Base-by-base conservation (phyloP, 2,888 invertebrate species). In the Blastobasis adustella region DNA sequence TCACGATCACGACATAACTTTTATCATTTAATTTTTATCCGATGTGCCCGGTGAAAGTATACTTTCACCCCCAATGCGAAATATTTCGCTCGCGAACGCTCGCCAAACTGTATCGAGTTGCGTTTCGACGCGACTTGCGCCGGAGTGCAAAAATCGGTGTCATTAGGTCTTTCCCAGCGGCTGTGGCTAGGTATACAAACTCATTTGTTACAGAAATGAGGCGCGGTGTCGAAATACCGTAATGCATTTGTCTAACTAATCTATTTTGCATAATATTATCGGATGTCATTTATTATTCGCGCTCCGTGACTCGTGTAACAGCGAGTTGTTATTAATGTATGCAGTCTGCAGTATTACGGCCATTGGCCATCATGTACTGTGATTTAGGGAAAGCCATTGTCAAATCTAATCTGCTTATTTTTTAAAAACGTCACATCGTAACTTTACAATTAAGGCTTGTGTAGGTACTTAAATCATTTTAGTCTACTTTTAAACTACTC, bases 31-130 rank as follows among this genome's bases (percentile, higher is more conserved):
- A 67, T 67, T 66, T 23, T 71, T 67, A 58, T 62, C 62, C 62
- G 66, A 63, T 66, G 63, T 23, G 23, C 10, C 1, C 63, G 81
- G 87, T 73, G 87, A 87, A 86, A 85, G 87, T 77, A 66, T 71
- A 77, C 81, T 79, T 81, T 80, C 79, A 74, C 76, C 74, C 76
- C 66, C 63, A 55, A 56, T 59, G 61, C 62, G 61, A 59, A 66
- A 69, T 76, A 79, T 77, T 79, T 65, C 64, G 73, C 65, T 63
- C 67, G 76, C 73, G 71, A 79, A n/a, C 9, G 6, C 7, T 42
- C 42, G 9, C 10, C 1, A 42, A 85, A 79, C 74, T 77, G 80
- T 85, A 83, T 71, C 81, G 76, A 71, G 41, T 41, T 9, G 23
- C 23, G 23, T 41, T 7, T 41, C 71, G n/a, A 7, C 23, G 23